phyloP scores from a whole-genome alignment of 2,797 vertebrate species.

The Leptoclinus maculatus region DNA sequence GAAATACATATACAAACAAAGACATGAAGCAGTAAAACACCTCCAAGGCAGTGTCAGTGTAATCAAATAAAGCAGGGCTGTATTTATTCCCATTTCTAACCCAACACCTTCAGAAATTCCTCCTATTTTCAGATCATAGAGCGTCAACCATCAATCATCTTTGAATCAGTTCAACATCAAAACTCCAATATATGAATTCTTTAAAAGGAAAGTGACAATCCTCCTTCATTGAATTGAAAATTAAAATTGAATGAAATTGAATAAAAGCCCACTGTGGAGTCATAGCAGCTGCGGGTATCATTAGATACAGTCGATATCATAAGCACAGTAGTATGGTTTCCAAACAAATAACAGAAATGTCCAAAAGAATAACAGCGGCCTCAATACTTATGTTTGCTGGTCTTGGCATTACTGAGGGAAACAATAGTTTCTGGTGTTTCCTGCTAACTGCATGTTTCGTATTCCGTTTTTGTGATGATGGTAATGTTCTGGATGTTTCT shows the following conservation, averaged over 20 bases:
- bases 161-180: conserved; percentile 7
- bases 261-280: conserved; percentile 19
- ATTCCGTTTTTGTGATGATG: no score
- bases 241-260: no score
- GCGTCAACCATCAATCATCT: not conserved
- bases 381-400: conserved; percentile 55
- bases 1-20: conserved; percentile 43
- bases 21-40: conserved; percentile 33
- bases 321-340: conserved; percentile 40
- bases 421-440: no score
- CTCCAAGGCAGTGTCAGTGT: conserved; percentile 38
- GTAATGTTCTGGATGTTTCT: no score
- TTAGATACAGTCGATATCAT: conserved; percentile 36
- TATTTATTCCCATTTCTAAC: conserved; percentile 21
- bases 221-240: not conserved
- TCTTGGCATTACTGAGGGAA: no score
- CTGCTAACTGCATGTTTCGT: no score
- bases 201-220: not conserved
- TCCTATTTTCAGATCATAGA: not conserved
- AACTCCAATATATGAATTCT: not conserved
- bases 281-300: not conserved
- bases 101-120: not conserved
- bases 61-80: conserved; percentile 26
- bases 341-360: conserved; percentile 20
- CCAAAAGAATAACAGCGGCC: conserved; percentile 33